Percentiles rank a stretch among this genome's conserved stretches.
Evolutionary conservation across 2,797 vertebrate genomes (phyloP).

Genomic region (Merluccius polli): DNA sequence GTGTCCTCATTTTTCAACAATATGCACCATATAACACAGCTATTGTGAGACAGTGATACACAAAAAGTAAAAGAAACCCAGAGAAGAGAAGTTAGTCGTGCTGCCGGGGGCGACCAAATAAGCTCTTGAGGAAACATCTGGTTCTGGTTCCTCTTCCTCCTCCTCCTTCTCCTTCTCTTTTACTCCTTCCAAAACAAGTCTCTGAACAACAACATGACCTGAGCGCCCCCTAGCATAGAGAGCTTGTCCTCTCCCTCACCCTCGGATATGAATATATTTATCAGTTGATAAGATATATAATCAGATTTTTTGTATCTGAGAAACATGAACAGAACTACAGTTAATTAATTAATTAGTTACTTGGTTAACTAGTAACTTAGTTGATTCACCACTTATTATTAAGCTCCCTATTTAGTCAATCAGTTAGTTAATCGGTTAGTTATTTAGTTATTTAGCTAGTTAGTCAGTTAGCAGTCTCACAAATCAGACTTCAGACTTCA

Average conservation of each 20-base stretch:
- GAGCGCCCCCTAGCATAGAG: too few relatives aligned
- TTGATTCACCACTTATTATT: too few relatives aligned
- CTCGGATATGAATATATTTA: neutral
- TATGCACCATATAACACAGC: neutral
- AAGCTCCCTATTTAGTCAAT: too few relatives aligned
- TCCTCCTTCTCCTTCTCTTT: neutral
- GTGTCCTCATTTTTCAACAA: neutral
- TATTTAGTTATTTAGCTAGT: too few relatives aligned
- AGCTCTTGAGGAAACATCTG: slow-evolving; percentile 70
- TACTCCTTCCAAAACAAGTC: neutral
- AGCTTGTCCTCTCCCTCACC: neutral
- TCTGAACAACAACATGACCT: neutral
- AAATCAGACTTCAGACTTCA: too few relatives aligned
- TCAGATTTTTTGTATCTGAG: neutral
- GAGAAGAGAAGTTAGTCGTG: slow-evolving; percentile 40
- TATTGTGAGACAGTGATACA: neutral
- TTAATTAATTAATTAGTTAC: too few relatives aligned
- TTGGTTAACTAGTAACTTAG: too few relatives aligned
- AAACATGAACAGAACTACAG: too few relatives aligned
- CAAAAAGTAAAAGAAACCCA: neutral
- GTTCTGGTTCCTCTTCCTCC: neutral
- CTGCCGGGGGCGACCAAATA: slow-evolving; percentile 45
- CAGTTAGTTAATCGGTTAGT: too few relatives aligned
- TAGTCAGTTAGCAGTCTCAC: too few relatives aligned
- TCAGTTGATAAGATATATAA: neutral